Base-by-base conservation (phyloP, 2,888 invertebrate genomes). In the Copidosoma aretas region DNA sequence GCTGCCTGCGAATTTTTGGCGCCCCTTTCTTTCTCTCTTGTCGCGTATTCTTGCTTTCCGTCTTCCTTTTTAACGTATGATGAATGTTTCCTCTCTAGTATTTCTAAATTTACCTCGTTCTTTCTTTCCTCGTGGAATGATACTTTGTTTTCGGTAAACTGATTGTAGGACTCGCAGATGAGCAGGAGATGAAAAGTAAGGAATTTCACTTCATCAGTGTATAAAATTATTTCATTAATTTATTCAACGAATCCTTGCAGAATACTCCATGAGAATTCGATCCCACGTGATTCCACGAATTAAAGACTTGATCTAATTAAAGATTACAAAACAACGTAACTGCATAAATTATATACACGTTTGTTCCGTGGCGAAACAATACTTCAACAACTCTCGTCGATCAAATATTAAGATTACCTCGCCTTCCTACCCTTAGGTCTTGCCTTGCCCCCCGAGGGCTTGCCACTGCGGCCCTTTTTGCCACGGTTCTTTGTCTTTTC, bases 401-500 rank as follows among this genome's bases (percentile, higher is more conserved):
- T 32, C 61, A 64, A 19, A 53, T 22, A 12, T 60, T 62, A 66
- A 22, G 10, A n/a, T 14, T n/a, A 32, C 59, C 60, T 68, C 19
- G 67, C 60, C 41, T 73, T 76, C 61, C 71, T 73, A 52, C 70
- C 73, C 60, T 73, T 77, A 1, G 73, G 53, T 2, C 56, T 61
- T 17, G 66, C 60, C 51, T 70, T 75, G 10, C 69, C 66, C 58
- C 67, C 54, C 5, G 71, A 60, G 46, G 68, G 59, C 58, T 69
- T 73, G 3, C 67, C 32, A 15, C 68, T 52, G 8, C 57, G 32
- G 17, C 64, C 46, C 32, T 53, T 52, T 51, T 80, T 82, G 4
- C 78, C 81, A 41, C 78, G 80, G 67, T 78, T 80, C 69, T 78
- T 88, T 46, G 87, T 88, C 84, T 88, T 89, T 80, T 88, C 88